Percentiles rank a stretch among this genome's conserved stretches.
Evolutionary conservation across 1,140 invertebrate species (phyloP).

Genomic region (Batillaria attramentaria): DNA sequence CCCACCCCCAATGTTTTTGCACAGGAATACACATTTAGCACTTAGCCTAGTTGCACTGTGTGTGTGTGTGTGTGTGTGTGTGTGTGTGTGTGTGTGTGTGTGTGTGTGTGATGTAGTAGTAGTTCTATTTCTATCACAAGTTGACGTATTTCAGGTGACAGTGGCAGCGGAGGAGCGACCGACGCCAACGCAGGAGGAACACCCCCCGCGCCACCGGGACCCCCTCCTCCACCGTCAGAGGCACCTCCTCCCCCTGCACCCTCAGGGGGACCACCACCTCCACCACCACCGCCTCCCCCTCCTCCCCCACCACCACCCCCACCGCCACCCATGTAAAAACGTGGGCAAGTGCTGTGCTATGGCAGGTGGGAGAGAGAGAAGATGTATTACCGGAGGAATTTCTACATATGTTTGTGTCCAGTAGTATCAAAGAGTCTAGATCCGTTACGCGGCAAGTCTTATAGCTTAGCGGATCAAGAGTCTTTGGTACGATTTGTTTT

Average conservation of each 20-base stretch:
- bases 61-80: constrained; percentile 16
- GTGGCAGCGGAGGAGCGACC: constrained; percentile 24
- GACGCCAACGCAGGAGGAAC: neutral
- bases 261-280: neutral
- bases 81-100: neutral
- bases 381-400: neutral
- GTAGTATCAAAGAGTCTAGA: neutral
- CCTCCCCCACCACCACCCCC: neutral
- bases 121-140: neutral
- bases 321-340: constrained; percentile 20
- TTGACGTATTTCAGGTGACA: constrained; percentile 1
- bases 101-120: neutral
- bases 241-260: constrained; percentile 2
- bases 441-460: neutral
- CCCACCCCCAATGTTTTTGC: neutral
- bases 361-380: neutral
- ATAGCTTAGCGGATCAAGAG: neutral
- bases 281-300: constrained; percentile 14
- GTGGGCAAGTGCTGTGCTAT: neutral
- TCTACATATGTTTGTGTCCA: neutral
- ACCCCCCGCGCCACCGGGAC: neutral
- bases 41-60: neutral
- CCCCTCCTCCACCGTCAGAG: neutral
- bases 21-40: neutral
- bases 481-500: neutral